Evolutionary conservation across 2,888 invertebrate genomes (phyloP).

Genomic region (Galerucella nymphaeae): DNA sequence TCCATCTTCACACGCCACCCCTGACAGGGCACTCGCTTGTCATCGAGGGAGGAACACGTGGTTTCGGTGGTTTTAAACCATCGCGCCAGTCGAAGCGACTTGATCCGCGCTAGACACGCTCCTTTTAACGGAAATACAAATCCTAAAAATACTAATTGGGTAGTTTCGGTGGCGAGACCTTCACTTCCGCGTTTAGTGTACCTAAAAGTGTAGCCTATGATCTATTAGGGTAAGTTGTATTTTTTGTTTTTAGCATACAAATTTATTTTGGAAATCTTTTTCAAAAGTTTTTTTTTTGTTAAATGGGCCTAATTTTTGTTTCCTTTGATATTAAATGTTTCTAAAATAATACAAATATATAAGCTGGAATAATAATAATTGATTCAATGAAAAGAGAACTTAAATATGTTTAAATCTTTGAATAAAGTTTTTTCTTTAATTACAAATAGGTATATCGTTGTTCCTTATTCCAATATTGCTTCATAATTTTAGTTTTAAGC

Average conservation of each 20-base stretch:
- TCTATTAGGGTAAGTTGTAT: neutral
- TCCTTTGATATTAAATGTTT: too few species aligned
- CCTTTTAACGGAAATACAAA: constrained; percentile 30
- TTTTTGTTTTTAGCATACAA: neutral
- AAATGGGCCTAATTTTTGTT: too few species aligned
- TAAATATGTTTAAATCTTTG: too few species aligned
- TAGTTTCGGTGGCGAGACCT: constrained; percentile 19
- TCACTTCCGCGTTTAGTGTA: constrained; percentile 7
- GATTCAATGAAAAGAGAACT: too few species aligned
- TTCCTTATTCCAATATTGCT: too few species aligned
- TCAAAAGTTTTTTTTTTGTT: too few species aligned
- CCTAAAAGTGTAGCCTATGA: neutral
- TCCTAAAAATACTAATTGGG: constrained; percentile 20
- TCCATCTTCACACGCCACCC: constrained; percentile 53
- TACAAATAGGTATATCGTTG: too few species aligned
- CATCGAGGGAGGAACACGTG: constrained; percentile 60
- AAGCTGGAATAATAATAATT: too few species aligned
- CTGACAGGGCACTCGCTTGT: constrained; percentile 60
- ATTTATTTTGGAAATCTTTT: neutral
- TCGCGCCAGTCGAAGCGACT: constrained; percentile 44
- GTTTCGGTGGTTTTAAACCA: constrained; percentile 50
- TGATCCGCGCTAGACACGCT: constrained; percentile 42
- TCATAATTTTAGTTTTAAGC: too few species aligned
- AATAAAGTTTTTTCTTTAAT: too few species aligned
- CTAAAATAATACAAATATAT: too few species aligned